Evolutionary conservation across 1,140 invertebrate genomes (phyloP).

Genomic region (Trissolcus basalis): DNA sequence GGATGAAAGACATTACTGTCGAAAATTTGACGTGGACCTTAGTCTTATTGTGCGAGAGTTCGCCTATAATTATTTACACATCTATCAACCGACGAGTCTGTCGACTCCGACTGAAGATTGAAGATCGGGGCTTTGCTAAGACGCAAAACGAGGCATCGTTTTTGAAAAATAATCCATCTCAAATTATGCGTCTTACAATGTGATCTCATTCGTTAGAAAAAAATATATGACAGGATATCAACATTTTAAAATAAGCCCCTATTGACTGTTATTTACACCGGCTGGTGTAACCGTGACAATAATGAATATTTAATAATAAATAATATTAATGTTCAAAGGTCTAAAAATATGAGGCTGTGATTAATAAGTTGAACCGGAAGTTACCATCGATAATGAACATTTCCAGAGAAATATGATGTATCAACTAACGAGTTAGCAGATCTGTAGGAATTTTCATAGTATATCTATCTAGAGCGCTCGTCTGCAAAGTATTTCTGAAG

Average conservation of each 20-base stretch:
- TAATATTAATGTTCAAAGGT: too few species aligned
- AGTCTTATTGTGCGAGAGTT: slow-evolving; percentile 72
- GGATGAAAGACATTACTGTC: slow-evolving; percentile 72
- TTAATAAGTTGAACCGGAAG: slow-evolving; percentile 15
- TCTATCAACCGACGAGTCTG: slow-evolving; percentile 68
- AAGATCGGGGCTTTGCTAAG: slow-evolving; percentile 67
- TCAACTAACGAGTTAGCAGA: slow-evolving; percentile 49
- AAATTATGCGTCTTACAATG: neutral
- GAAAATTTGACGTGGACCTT: slow-evolving; percentile 75
- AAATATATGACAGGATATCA: too few species aligned
- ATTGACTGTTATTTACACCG: too few species aligned
- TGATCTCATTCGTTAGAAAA: too few species aligned
- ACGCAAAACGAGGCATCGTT: slow-evolving; percentile 61
- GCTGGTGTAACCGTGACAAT: too few species aligned
- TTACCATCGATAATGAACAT: slow-evolving; percentile 37
- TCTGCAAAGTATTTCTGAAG: slow-evolving; percentile 74
- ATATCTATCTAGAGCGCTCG: slow-evolving; percentile 70
- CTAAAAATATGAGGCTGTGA: too few species aligned
- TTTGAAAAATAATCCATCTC: slow-evolving; percentile 38
- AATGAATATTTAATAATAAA: too few species aligned
- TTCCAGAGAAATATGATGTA: slow-evolving; percentile 54
- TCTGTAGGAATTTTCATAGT: slow-evolving; percentile 59
- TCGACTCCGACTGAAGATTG: slow-evolving; percentile 66
- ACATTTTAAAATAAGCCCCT: too few species aligned
- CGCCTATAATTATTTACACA: slow-evolving; percentile 76